Conservation (phyloP, 2,888 invertebrate genomes). For the Clepsis dumicolana region DNA sequence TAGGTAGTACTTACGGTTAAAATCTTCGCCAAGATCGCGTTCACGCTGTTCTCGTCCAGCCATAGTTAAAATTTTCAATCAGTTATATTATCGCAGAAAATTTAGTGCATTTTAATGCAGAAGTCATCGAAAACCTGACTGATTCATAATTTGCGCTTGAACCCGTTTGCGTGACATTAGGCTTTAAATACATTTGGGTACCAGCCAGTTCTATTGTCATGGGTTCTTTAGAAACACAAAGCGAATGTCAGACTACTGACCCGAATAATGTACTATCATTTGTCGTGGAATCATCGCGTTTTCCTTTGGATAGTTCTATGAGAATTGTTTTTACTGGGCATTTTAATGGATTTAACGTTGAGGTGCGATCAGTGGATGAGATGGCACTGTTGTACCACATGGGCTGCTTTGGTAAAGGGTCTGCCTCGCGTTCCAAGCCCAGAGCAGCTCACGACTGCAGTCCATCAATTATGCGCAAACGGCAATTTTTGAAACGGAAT, state of each 20-base stretch:
- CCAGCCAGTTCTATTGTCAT: slow-evolving; percentile 77
- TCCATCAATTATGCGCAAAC: slow-evolving; percentile 84
- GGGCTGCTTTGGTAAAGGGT: slow-evolving; percentile 93
- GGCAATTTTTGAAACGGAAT: slow-evolving; percentile 87
- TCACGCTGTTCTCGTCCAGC: not conserved
- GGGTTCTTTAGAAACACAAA: slow-evolving; percentile 69
- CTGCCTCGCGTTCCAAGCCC: slow-evolving; percentile 86
- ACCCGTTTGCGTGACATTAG: slow-evolving; percentile 57
- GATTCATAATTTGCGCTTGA: slow-evolving; percentile 64
- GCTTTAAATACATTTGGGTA: slow-evolving; percentile 74
- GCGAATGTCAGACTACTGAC: slow-evolving; percentile 83
- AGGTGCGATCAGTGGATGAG: slow-evolving; percentile 86
- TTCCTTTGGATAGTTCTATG: slow-evolving; percentile 77
- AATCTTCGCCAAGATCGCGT: slow-evolving; percentile 50
- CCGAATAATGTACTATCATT: slow-evolving; percentile 69
- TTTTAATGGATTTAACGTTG: slow-evolving; percentile 89
- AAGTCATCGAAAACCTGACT: slow-evolving; percentile 52
- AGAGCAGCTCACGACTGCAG: slow-evolving; percentile 67
- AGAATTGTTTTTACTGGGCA: slow-evolving; percentile 84
- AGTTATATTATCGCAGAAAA: slow-evolving; percentile 29
- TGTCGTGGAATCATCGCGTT: slow-evolving; percentile 76
- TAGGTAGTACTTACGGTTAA: slow-evolving; percentile 62
- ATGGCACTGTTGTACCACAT: slow-evolving; percentile 88
- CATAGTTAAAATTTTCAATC: slow-evolving; percentile 16
- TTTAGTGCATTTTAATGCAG: slow-evolving; percentile 38